Conservation (phyloP, 2,797 vertebrate species). For the Myotis vivesi region DNA sequence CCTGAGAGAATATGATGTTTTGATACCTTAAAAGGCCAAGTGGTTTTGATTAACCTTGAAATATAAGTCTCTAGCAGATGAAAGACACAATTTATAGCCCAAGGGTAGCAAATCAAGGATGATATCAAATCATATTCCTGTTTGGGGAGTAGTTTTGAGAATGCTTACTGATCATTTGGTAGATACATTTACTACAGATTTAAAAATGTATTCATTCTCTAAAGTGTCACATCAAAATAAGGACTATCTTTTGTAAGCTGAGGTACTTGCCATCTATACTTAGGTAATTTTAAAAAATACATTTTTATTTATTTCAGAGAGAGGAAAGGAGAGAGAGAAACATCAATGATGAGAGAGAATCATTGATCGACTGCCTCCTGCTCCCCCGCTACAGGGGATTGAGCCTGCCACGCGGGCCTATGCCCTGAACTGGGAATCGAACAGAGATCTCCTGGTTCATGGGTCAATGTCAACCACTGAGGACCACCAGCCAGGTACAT, state of each 20-base stretch:
- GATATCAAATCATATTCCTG: constrained; percentile 31
- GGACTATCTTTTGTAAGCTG: constrained; percentile 38
- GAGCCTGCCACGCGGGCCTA: no score
- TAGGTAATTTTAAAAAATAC: not conserved
- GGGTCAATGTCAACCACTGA: no score
- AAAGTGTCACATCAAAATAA: not conserved
- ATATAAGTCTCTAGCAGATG: constrained; percentile 32
- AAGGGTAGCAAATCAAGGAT: constrained; percentile 34
- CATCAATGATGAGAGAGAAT: no score
- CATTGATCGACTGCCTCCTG: no score
- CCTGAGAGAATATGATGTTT: constrained; percentile 44
- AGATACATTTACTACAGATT: constrained; percentile 47
- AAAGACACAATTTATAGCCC: constrained; percentile 59
- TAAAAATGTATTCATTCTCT: not conserved
- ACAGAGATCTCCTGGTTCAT: no score
- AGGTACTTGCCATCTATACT: not conserved
- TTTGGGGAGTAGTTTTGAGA: constrained; percentile 41
- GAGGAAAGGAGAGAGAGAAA: no score
- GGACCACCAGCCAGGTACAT: no score
- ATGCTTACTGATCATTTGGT: constrained; percentile 40
- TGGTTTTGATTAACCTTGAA: constrained; percentile 67
- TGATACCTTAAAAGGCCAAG: constrained; percentile 57
- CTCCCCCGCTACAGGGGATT: no score
- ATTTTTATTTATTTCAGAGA: no score
- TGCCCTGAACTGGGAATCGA: no score